Base-by-base conservation (phyloP, 2,888 invertebrate species). In the Drosophila testacea region DNA sequence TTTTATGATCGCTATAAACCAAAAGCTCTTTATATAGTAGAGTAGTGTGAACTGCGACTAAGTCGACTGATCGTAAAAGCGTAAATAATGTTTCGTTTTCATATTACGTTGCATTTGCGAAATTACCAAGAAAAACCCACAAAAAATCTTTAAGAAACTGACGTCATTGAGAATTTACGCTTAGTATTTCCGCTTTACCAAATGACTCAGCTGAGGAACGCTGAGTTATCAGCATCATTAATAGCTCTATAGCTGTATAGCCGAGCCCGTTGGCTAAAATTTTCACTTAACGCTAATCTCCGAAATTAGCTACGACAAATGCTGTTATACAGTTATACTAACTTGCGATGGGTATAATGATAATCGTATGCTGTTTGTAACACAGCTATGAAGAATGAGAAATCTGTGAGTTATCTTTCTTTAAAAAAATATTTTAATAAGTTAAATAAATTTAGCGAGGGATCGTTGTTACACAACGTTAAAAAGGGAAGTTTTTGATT, bases 231-330 rank as follows among this genome's bases (percentile, higher is more conserved):
- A 68, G 41, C 68, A 51, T 50, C 60, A 77, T 60, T 56, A 63
- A 59, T 39, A 44, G 38, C 42, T 22, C 48, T 41, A 38, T 11
- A 47, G 38, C 48, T 54, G 60, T 46, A 36, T 47, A 11, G 10
- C 11, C 30, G 1, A 38, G 28, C 42, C 73, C 57, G 27, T 27
- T 42, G 68, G 63, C 55, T 13, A 27, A 63, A 56, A 59, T 73
- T 76, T 76, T 73, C 78, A 46, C 57, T 48, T 34, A 69, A 59
- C 64, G 68, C 13, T 76, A 76, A 76, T 76, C 69, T 50, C 44
- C 47, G 27, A 73, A 76, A 78, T 76, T 78, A 76, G 78, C 78
- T 62, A 73, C 68, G 68, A 65, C 68, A 76, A 76, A 73, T 69
- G 69, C 78, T 76, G 69, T 78, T 76, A 76, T 73, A 59, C 34